These are phyloP conservation scores for Gymnoscelis rufifasciata DNA, from an alignment of 2,888 invertebrate genomes.

Conservation along the genomic window DNA sequence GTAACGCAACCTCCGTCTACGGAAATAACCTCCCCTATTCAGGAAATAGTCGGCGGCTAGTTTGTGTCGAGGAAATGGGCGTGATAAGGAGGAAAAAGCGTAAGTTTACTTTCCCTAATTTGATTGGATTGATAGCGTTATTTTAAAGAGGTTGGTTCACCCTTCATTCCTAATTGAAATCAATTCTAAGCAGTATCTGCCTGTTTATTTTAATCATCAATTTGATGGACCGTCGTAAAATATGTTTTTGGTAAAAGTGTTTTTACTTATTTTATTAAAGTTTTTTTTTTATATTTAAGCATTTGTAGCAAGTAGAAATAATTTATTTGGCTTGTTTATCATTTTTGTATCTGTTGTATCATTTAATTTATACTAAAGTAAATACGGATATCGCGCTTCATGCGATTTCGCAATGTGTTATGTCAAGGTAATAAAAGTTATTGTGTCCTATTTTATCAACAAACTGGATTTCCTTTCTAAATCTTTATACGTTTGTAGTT, in stretches of 20 bases:
- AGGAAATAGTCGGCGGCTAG: constrained; percentile 49
- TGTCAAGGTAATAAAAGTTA: constrained; percentile 18
- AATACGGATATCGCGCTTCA: constrained; percentile 39
- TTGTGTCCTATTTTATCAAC: constrained; percentile 15
- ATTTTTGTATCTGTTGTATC: no score
- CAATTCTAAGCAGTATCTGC: background rate
- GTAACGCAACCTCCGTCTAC: constrained; percentile 42
- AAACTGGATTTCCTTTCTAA: background rate
- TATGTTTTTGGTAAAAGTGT: no score
- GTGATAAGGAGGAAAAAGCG: constrained; percentile 74
- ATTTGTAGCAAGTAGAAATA: no score
- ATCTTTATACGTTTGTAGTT: background rate
- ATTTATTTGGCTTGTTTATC: no score
- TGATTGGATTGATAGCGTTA: constrained; percentile 20
- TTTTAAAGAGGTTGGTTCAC: constrained; percentile 2
- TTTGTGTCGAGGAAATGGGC: constrained; percentile 62
- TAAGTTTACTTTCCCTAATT: constrained; percentile 58
- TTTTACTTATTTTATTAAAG: no score
- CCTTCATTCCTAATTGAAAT: constrained; percentile 8
- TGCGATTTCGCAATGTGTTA: constrained; percentile 5
- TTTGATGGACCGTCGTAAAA: no score
- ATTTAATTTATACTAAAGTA: constrained; percentile 26
- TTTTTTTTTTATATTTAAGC: no score
- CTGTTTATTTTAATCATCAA: background rate
- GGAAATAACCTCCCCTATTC: constrained; percentile 40